These are phyloP conservation scores for Tympanoctomys barrerae DNA, from an alignment of 2,797 vertebrate species.

Conservation along the genomic window DNA sequence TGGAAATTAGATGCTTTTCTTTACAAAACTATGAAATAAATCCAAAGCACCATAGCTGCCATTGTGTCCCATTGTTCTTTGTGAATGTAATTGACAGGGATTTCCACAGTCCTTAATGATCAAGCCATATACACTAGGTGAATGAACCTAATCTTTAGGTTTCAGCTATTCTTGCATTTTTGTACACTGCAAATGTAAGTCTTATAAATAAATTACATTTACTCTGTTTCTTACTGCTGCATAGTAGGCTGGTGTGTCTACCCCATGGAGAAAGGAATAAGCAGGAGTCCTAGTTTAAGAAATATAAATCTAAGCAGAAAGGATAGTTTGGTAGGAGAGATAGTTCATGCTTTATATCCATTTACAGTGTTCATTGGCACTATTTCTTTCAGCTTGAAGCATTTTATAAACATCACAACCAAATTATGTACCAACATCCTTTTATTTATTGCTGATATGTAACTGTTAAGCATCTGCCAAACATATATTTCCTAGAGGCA, in stretches of 20 bases:
- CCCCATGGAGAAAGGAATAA: background rate
- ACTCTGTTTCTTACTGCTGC: background rate
- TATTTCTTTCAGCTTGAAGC: slow-evolving; percentile 70
- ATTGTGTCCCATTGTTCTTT: background rate
- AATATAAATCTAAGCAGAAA: slow-evolving; percentile 36
- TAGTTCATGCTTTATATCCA: slow-evolving; percentile 74
- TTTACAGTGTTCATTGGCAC: slow-evolving; percentile 59
- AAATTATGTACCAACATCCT: slow-evolving; percentile 72
- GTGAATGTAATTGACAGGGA: background rate
- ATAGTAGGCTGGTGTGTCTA: background rate
- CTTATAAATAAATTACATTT: background rate
- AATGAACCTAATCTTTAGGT: background rate
- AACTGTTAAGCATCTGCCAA: slow-evolving; percentile 76
- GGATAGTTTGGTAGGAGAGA: background rate
- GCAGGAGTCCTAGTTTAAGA: background rate
- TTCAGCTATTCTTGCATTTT: background rate
- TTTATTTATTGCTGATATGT: slow-evolving; percentile 57
- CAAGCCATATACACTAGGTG: background rate
- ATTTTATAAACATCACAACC: slow-evolving; percentile 76
- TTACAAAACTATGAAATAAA: background rate
- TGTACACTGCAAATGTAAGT: background rate
- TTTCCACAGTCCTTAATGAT: background rate
- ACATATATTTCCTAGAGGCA: slow-evolving; percentile 33
- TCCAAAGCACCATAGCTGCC: background rate
- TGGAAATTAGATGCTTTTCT: background rate